Evolutionary conservation across 2,797 vertebrate genomes (phyloP).

Genomic region (Sphenodon punctatus): DNA sequence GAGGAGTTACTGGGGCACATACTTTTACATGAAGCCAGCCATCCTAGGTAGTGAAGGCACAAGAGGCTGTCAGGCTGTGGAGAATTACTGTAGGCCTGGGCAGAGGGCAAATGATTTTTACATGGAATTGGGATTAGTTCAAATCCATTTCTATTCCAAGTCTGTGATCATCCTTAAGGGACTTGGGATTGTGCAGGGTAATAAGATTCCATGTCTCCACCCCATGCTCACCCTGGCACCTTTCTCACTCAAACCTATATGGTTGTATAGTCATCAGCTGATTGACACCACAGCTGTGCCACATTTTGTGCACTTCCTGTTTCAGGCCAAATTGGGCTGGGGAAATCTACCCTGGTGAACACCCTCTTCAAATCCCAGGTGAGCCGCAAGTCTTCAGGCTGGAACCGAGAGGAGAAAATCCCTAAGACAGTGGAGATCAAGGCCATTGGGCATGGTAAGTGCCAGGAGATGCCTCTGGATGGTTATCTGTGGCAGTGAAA

Average conservation of each 20-base stretch:
- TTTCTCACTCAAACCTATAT: too few species aligned
- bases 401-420: slow-evolving; percentile 95
- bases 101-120: neutral
- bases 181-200: neutral
- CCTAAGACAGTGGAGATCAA: slow-evolving; percentile 97
- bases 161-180: neutral
- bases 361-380: slow-evolving; percentile 98
- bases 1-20: slow-evolving; percentile 29
- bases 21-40: too few species aligned
- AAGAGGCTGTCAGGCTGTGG: neutral
- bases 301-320: slow-evolving; percentile 4
- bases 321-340: slow-evolving; percentile 92
- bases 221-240: neutral
- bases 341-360: slow-evolving; percentile 94
- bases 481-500: too few species aligned
- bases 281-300: neutral
- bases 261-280: too few species aligned
- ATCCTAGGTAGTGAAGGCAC: neutral
- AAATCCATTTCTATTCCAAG: neutral
- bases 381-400: slow-evolving; percentile 91
- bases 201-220: neutral
- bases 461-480: too few species aligned
- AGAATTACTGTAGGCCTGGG: neutral
- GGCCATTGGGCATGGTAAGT: slow-evolving; percentile 91
- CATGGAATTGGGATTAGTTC: neutral